phyloP scores from a whole-genome alignment of 1,140 invertebrate genomes.

The Antheraea mylitta region DNA sequence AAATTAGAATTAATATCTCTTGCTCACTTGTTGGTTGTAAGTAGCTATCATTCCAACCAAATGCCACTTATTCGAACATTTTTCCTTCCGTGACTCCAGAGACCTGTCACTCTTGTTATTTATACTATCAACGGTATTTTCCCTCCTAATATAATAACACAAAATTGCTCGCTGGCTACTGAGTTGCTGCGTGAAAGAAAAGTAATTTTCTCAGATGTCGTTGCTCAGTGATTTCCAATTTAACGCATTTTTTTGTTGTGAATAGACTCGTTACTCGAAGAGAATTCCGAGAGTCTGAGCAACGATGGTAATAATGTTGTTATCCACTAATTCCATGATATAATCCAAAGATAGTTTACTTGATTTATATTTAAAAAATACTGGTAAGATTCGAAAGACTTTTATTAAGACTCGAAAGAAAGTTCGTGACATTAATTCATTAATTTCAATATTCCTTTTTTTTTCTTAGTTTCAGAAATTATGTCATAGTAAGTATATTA shows the following conservation, averaged over 20 bases:
- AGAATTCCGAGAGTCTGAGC: background rate
- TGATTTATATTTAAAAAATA: background rate
- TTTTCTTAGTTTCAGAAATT: too few relatives aligned
- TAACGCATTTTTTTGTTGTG: conserved; percentile 32
- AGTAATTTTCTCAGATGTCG: conserved; percentile 24
- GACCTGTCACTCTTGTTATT: background rate
- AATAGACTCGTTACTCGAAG: conserved; percentile 32
- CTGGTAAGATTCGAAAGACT: background rate
- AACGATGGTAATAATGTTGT: background rate
- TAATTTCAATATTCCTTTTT: too few relatives aligned
- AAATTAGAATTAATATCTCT: background rate
- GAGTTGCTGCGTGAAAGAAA: conserved; percentile 23
- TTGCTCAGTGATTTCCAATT: conserved; percentile 35
- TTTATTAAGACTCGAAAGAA: background rate
- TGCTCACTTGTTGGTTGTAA: conserved; percentile 3
- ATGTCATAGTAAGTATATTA: too few relatives aligned
- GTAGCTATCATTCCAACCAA: background rate
- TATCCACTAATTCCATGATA: background rate
- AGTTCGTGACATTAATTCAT: too few relatives aligned
- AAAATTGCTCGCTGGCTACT: conserved; percentile 19
- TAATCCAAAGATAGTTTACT: background rate
- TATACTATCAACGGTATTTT: conserved; percentile 9
- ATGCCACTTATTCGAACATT: background rate
- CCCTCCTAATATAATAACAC: conserved; percentile 19
- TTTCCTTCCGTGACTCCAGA: conserved; percentile 3